Evolutionary conservation across 1,140 invertebrate species (phyloP), one percentile per base, ranked within the genome.

Genomic region (Calosoma granatense): DNA sequence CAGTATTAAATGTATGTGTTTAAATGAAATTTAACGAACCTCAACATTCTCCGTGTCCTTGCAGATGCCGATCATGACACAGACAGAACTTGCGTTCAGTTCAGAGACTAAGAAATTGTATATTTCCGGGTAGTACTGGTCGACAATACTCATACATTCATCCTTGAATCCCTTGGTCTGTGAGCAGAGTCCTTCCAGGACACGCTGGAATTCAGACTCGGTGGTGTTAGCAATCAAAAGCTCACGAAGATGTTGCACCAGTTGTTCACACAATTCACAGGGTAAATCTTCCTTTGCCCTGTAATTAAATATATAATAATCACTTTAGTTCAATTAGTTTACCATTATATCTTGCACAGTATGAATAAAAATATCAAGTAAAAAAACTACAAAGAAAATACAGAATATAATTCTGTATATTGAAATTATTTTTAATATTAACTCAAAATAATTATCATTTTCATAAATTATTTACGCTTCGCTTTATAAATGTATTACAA

Each of bases 141-240:
- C 81, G 0, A 90, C 87, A 23, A 93, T 75, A 36, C 78, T 74
- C 0, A 83, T 65, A 66, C 86, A 88, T 68, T 84, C 80, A 1
- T 72, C 68, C 55, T 76, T 76, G 66, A 84, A 92, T 22, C 76
- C 78, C 59, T 81, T 81, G 1, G 84, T 86, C 73, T 91, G 86
- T 61, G 86, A 87, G 70, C 90, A 94, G 19, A 94, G 67, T 56
- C 88, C 89, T 64, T 82, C 70, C 12, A 92, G 69, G 1, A 93
- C 82, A 66, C 80, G 72, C 67, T 86, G 78, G 69, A 94, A 94
- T 75, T 93, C 88, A 0, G 71, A 59, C 70, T 89, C 84, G 0
- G 91, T 92, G 1, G 90, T 92, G 65, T 94, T 92, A n/a, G 90
- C 82, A 22, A 89, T 77, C 0, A 94, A 69, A 19, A 90, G 75